Evolutionary conservation across 2,113 vertebrate species (phyloP), one percentile per base, ranked within the genome.

Genomic region (Serilophus lunatus): DNA sequence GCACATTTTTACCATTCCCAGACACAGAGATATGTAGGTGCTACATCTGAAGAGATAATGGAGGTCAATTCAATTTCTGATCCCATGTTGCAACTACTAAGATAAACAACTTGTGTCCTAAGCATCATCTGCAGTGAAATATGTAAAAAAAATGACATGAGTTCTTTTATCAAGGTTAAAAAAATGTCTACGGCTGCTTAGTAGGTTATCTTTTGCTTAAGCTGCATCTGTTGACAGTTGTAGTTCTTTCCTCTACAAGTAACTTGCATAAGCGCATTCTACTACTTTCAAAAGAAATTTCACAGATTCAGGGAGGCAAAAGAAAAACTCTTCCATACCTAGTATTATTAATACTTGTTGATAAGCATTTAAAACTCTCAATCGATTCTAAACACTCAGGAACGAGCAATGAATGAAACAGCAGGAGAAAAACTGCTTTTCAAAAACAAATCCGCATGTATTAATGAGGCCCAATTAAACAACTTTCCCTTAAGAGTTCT

Each of bases 11-110:
- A 61, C 51, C 16, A 49, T 54, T 83, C 33, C 38, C 33, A 19
- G 24, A 33, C 50, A 82, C 20, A 57, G 33, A 76, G 35, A 87
- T 57, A 76, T 9, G 35, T 18, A 47, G 18, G 12, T 25, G 82
- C 9, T 82, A 45, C n/a, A 20, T 79, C 9, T 8, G 11, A 82
- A 51, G 7, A 66, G 79, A 88, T 83, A 78, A 59, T 44, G 28
- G 13, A 89, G 60, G 81, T 90, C 50, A 81, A 44, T 92, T 88
- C 51, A 82, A 90, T 94, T 95, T 93, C 60, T 33, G 24, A 84
- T 83, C 42, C 40, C 60, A 56, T 17, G 38, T 23, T 78, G 69
- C n/a, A 63, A 40, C 60, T 77, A 59, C 53, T 69, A 85, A 77
- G 23, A 50, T 44, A 47, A 44, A 74, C 10, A 81, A 66, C 24